Percentiles rank a stretch among this genome's conserved stretches.
Evolutionary conservation across 2,797 vertebrate species (phyloP).

Genomic region (Xenentodon cancila): DNA sequence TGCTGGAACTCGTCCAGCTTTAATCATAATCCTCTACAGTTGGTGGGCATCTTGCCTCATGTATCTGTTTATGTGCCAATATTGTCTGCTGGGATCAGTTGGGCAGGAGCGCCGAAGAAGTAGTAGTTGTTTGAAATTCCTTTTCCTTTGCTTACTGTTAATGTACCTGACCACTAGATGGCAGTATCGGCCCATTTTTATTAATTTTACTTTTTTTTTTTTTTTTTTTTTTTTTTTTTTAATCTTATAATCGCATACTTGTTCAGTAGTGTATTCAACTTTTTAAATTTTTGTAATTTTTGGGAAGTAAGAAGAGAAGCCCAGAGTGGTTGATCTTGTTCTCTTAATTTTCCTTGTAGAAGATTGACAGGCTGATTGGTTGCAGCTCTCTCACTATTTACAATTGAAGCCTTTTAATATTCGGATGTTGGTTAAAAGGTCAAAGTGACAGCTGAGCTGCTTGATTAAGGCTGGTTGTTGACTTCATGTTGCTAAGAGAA

Average conservation of each 20-base stretch:
- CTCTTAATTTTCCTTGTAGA: slow-evolving; percentile 42
- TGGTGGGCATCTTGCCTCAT: too few relatives aligned
- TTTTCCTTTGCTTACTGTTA: not conserved
- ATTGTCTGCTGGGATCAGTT: not conserved
- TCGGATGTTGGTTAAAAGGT: slow-evolving; percentile 51
- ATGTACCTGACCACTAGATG: slow-evolving; percentile 67
- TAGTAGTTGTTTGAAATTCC: not conserved
- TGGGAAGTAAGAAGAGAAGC: slow-evolving; percentile 11
- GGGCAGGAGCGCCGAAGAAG: too few relatives aligned
- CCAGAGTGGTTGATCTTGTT: slow-evolving; percentile 45
- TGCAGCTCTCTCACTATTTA: slow-evolving; percentile 69
- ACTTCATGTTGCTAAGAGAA: slow-evolving; percentile 20
- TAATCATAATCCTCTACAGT: too few relatives aligned
- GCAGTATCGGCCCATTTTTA: slow-evolving; percentile 41
- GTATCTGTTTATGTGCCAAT: too few relatives aligned
- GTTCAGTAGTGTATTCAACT: not conserved
- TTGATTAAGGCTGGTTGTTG: slow-evolving; percentile 35
- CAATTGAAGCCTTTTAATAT: slow-evolving; percentile 69
- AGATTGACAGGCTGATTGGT: slow-evolving; percentile 67
- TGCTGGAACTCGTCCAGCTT: too few relatives aligned
- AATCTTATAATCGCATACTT: too few relatives aligned
- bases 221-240: too few relatives aligned
- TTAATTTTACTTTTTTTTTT: too few relatives aligned
- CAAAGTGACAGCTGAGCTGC: slow-evolving; percentile 55
- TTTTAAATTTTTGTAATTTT: slow-evolving; percentile 27